phyloP scores from a whole-genome alignment of 2,888 invertebrate genomes.

The Ctenicera cuprea region DNA sequence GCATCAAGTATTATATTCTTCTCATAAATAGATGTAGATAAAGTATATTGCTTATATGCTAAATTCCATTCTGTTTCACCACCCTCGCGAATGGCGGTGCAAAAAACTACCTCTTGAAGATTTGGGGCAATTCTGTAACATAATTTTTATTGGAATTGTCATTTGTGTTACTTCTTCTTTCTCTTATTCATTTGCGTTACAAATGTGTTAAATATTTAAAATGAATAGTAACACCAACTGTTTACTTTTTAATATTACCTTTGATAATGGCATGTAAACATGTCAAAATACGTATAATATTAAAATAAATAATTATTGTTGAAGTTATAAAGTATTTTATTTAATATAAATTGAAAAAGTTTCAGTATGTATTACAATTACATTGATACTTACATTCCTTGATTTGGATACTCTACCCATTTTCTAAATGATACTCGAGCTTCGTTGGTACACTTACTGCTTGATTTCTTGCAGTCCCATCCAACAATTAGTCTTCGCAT shows the following conservation, averaged over 20 bases:
- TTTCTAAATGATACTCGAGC: conserved; percentile 67
- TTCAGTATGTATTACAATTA: too few relatives aligned
- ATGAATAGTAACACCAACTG: conserved; percentile 28
- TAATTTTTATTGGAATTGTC: not conserved
- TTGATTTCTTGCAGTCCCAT: conserved; percentile 76
- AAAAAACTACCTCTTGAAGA: conserved; percentile 79
- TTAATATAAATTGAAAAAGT: too few relatives aligned
- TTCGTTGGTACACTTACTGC: conserved; percentile 73
- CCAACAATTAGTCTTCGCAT: conserved; percentile 75
- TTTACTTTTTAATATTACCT: too few relatives aligned
- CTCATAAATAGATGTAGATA: conserved; percentile 76
- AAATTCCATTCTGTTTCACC: conserved; percentile 82
- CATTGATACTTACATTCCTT: conserved; percentile 21
- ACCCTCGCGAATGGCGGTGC: conserved; percentile 79
- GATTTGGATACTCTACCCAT: conserved; percentile 40
- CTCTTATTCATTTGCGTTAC: too few relatives aligned
- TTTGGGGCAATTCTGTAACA: conserved; percentile 77
- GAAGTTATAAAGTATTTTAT: too few relatives aligned
- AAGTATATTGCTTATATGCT: conserved; percentile 75
- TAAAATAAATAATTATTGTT: too few relatives aligned
- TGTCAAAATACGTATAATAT: too few relatives aligned
- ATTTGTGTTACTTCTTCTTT: too few relatives aligned
- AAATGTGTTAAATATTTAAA: not conserved
- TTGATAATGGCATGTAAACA: too few relatives aligned
- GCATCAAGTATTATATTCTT: conserved; percentile 77